Evolutionary conservation across 2,888 invertebrate species (phyloP), one percentile per base, ranked within the genome.

Genomic region (Andricus curvator): DNA sequence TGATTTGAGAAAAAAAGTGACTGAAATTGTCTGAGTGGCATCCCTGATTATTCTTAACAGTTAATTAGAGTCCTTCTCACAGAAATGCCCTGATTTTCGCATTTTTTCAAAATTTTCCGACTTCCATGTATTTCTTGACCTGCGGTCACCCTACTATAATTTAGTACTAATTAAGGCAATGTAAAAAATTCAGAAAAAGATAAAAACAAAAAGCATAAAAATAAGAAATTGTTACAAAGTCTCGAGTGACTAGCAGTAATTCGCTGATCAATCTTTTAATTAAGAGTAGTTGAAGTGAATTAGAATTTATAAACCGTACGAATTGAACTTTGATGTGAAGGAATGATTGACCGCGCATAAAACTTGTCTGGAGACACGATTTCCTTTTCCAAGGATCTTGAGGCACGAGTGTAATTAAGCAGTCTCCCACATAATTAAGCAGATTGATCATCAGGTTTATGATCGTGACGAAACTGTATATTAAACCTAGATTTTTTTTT

Each of bases 381-480:
- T 74, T 33, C 48, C 56, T 74, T 56, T 56, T 74, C 33, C 51
- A 74, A 56, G 74, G 56, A 56, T 51, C 33, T 56, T 74, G n/a
- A 29, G n/a, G 51, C 33, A 68, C 80, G 82, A 82, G 76, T 64
- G 64, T 80, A 80, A 82, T 84, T 82, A 77, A 80, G n/a, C 20
- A 70, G 51, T 70, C 48, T 51, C 9, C 64, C 15, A 17, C 41
- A 64, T 60, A 79, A 67, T 76, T 78, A 64, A 64, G 25, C 48
- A 56, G 74, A 67, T 60, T 62, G 65, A 82, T 80, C 60, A 66
- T 33, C 78, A 68, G 22, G 29, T 56, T 60, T 60, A 60, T 60
- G 48, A 62, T 78, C 25, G 56, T 68, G 33, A 79, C 74, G 74
- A 74, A 65, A 74, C 29, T 51, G 0, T 15, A 20, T 11, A 25